Conservation (phyloP, 2,888 invertebrate genomes). For the Papilio demoleus region DNA sequence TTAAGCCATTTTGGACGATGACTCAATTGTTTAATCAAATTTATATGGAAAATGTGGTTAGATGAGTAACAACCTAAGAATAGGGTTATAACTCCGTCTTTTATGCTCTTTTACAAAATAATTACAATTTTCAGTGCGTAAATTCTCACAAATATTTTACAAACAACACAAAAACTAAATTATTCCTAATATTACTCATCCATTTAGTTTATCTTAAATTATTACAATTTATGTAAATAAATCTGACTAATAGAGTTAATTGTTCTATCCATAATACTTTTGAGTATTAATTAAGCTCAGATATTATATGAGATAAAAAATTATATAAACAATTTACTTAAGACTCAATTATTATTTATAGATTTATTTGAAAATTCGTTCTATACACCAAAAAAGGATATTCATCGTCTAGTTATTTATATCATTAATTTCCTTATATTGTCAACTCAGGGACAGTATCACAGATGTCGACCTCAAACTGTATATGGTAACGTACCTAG, state of each 20-base stretch:
- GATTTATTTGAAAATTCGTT: not conserved
- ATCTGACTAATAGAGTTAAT: not conserved
- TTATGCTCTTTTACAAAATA: not conserved
- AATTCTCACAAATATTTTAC: not conserved
- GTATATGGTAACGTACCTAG: constrained; percentile 22
- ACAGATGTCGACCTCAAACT: constrained; percentile 29
- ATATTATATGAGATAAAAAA: too few relatives aligned
- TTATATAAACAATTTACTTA: too few relatives aligned
- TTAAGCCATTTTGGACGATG: constrained; percentile 14
- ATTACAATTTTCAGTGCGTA: too few relatives aligned
- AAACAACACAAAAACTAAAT: constrained; percentile 6
- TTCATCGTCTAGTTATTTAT: not conserved
- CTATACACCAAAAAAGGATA: not conserved
- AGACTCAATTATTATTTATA: too few relatives aligned
- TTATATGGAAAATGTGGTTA: constrained; percentile 1
- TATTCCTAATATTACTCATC: not conserved
- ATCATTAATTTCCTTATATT: constrained; percentile 20
- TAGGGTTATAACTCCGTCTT: not conserved
- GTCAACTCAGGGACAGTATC: constrained; percentile 13
- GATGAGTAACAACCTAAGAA: constrained; percentile 13
- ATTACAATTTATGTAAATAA: not conserved
- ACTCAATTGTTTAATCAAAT: constrained; percentile 11
- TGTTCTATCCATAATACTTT: constrained; percentile 5
- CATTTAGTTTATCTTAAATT: not conserved
- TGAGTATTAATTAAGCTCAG: not conserved